Evolutionary conservation across 2,797 vertebrate genomes (phyloP).

Genomic region (Decapterus maruadsi): DNA sequence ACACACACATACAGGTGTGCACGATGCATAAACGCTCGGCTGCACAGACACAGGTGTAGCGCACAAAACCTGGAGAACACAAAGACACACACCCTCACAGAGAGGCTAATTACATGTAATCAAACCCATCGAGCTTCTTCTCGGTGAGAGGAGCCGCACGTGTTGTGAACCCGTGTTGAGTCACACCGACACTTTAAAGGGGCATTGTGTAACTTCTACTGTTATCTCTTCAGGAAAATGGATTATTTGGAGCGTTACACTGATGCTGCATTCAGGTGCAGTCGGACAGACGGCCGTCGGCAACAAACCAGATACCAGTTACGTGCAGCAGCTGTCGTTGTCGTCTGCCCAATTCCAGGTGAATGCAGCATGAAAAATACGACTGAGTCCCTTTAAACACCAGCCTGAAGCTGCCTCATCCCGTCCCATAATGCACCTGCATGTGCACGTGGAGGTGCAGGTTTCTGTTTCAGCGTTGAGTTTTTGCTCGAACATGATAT

Average conservation of each 20-base stretch:
- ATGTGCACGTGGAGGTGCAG: background rate
- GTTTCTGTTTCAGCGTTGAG: background rate
- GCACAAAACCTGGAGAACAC: background rate
- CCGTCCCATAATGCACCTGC: conserved; percentile 37
- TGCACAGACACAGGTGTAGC: background rate
- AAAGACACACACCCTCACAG: conserved; percentile 6
- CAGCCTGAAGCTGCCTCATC: background rate
- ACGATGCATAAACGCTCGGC: background rate
- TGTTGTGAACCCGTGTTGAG: background rate
- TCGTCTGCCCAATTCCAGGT: no score
- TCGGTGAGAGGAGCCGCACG: conserved; percentile 19
- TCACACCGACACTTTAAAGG: conserved; percentile 1
- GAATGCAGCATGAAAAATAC: no score
- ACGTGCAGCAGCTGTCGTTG: no score
- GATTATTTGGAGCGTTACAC: no score
- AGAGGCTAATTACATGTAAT: conserved; percentile 39
- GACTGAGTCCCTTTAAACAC: no score
- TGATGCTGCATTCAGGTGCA: no score
- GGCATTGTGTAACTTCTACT: no score
- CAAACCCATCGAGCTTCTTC: conserved; percentile 17
- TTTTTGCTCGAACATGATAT: background rate
- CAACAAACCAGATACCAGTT: no score
- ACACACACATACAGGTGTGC: background rate
- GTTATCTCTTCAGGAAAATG: no score
- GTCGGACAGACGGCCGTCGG: no score